Base-by-base conservation (phyloP, 1,140 invertebrate species). In the Drepana arcuata region DNA sequence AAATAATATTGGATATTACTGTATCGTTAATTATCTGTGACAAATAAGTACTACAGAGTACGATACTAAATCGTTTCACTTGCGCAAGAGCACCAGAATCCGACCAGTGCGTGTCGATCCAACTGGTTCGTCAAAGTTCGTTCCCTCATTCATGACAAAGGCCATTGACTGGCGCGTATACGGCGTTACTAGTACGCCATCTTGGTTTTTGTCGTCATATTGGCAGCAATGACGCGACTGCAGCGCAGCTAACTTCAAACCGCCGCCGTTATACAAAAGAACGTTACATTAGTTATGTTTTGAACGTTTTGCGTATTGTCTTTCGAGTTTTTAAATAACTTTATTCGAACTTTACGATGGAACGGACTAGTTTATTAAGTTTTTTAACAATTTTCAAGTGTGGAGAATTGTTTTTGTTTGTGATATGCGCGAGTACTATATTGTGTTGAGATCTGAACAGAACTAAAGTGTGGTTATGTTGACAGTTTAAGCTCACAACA, bases 391-490 rank as follows among this genome's bases (percentile, higher is more conserved):
- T 10, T 41, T 21, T n/a, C n/a, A n/a, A n/a, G n/a, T n/a, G n/a
- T n/a, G n/a, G n/a, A n/a, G n/a, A n/a, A n/a, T n/a, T n/a, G n/a
- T n/a, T n/a, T n/a, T n/a, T n/a, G n/a, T n/a, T n/a, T n/a, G n/a
- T n/a, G n/a, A n/a, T n/a, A n/a, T n/a, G n/a, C n/a, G n/a, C n/a
- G n/a, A n/a, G n/a, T n/a, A n/a, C n/a, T n/a, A n/a, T n/a, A 40
- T 36, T 34, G 50, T 55, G 34, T 35, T 32, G 25, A 29, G 16
- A 29, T 35, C 26, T 48, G 29, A 30, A 18, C 7, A 26, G 16
- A 25, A 57, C 47, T 64, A 67, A 66, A 67, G 70, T 71, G 55
- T 49, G 71, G 71, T 72, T 72, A 72, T 64, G 60, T 68, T 68
- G 58, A 63, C 52, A 50, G 51, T 62, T 40, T 23, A n/a, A 7